Percentiles rank a stretch among this genome's conserved stretches.
Evolutionary conservation across 2,797 vertebrate genomes (phyloP).

Genomic region (Sebastes iracundus): DNA sequence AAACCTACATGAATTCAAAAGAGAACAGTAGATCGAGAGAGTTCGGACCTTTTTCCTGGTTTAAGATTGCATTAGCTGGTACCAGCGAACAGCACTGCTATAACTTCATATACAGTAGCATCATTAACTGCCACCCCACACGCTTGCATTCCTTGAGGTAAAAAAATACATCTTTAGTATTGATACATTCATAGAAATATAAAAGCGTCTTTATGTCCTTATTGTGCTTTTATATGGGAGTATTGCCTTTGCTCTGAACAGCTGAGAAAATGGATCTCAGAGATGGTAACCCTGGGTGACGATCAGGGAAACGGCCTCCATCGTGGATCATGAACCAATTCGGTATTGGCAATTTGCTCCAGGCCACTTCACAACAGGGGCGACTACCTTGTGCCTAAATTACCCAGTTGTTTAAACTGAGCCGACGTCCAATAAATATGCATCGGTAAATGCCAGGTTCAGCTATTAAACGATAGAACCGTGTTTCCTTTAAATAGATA

Average conservation of each 20-base stretch:
- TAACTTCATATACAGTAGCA: conserved; percentile 36
- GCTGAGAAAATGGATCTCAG: conserved; percentile 55
- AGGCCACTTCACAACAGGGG: conserved; percentile 45
- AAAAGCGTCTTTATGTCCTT: conserved; percentile 70
- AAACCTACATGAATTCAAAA: conserved; percentile 61
- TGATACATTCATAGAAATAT: conserved; percentile 85
- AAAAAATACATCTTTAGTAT: conserved; percentile 82
- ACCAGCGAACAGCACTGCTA: conserved; percentile 40
- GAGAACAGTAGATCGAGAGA: conserved; percentile 56
- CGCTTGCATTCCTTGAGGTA: conserved; percentile 71
- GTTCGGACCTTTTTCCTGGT: conserved; percentile 49
- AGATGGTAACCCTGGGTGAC: conserved; percentile 45
- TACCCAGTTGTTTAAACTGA: conserved; percentile 47
- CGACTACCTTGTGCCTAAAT: conserved; percentile 39
- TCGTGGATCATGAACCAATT: conserved; percentile 49
- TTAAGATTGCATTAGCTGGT: conserved; percentile 60
- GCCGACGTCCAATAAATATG: conserved; percentile 60
- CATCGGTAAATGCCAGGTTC: conserved; percentile 69
- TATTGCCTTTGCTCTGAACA: conserved; percentile 67
- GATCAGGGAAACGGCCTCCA: conserved; percentile 37
- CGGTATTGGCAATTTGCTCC: conserved; percentile 41
- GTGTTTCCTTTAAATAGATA: conserved; percentile 74
- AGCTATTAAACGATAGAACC: conserved; percentile 57
- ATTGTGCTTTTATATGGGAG: conserved; percentile 78
- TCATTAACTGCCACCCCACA: conserved; percentile 37